Evolutionary conservation across 2,797 vertebrate species (phyloP).

Genomic region (Garrulus glandarius): DNA sequence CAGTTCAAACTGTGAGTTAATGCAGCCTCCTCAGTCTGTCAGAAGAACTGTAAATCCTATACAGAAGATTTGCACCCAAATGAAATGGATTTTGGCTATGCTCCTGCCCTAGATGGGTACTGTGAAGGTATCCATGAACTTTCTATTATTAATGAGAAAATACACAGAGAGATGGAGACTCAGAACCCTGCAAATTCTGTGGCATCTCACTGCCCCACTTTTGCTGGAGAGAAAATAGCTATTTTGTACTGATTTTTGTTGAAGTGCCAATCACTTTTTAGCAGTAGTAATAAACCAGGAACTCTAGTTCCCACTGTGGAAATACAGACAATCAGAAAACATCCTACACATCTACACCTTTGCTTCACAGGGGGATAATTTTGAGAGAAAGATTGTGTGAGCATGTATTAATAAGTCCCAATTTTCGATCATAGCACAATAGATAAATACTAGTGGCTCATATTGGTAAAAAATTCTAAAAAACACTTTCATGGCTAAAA

Average conservation of each 20-base stretch:
- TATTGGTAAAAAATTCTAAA: background rate
- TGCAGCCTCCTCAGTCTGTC: background rate
- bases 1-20: background rate
- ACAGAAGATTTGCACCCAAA: constrained; percentile 13
- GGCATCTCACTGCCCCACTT: background rate
- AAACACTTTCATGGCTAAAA: background rate
- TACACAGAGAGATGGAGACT: background rate
- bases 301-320: background rate
- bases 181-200: background rate
- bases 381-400: background rate
- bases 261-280: background rate
- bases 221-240: background rate
- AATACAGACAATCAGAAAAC: background rate
- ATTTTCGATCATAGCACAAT: background rate
- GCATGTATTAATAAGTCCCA: background rate
- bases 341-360: background rate
- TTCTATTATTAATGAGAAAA: constrained; percentile 20
- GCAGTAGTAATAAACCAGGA: background rate
- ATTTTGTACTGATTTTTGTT: background rate
- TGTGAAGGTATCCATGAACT: background rate
- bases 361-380: background rate
- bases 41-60: constrained; percentile 30
- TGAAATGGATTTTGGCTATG: constrained; percentile 27
- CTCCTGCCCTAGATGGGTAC: background rate
- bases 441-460: background rate